Evolutionary conservation across 92 coral and sea anemone genomes (phyloP), one percentile per base, ranked within the genome.

Genomic region (Palythoa caribaeorum): DNA sequence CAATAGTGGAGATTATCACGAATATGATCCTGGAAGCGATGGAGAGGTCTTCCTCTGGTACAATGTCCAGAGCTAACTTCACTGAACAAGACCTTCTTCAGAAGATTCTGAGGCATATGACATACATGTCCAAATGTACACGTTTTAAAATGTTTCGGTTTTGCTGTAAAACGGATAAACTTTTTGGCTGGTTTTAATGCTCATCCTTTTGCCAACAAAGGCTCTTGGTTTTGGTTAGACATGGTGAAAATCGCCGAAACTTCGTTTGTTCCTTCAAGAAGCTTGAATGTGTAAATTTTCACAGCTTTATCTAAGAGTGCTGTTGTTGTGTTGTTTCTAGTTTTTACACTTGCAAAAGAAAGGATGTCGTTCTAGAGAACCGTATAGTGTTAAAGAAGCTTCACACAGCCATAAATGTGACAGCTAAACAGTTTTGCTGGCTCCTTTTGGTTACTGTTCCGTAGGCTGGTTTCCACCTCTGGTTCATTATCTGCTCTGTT

Each of bases 291-390:
- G 12, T 86, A 76, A 9, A 44, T 12, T 6, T 47, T 75, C 28
- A 38, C 40, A 37, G 83, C 84, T 28, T 28, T 28, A 28, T 28
- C 28, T 28, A 28, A 28, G 28, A 28, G 28, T 28, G 28, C 28
- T 28, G 28, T 28, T 28, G 28, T 28, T 28, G 28, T 28, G 28
- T 28, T 28, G 0, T 28, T 28, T 28, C 28, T 28, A 28, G 28
- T 28, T 28, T 28, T 28, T 28, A 28, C 28, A 28, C 28, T 28
- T 28, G 28, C 28, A 28, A 28, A 28, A 28, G 28, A 28, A 28
- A 28, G 75, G 53, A 50, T 86, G 89, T 20, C 60, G 20, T 40
- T 86, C 84, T 9, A 86, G 84, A 35, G 84, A 74, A 15, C 10
- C 9, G 80, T 74, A 28, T 28, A 60, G 2, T 66, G 50, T 37